Evolutionary conservation across 2,113 vertebrate species (phyloP).

Genomic region (Nothobranchius furzeri): DNA sequence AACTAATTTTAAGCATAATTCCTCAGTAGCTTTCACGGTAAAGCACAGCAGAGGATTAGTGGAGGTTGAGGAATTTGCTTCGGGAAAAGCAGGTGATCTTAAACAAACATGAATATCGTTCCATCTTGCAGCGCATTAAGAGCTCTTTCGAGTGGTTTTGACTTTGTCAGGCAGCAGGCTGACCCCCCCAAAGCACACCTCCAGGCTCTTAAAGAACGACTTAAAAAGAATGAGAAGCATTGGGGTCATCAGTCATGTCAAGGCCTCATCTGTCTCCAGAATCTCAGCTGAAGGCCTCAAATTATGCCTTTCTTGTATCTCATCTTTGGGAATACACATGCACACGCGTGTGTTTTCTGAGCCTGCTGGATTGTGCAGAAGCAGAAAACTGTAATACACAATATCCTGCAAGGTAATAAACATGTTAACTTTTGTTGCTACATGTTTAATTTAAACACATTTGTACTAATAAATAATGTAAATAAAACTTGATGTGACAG

Average conservation of each 20-base stretch:
- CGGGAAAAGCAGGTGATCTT: neutral
- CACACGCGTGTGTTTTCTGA: neutral
- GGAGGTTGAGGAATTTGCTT: neutral
- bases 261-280: neutral
- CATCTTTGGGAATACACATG: neutral
- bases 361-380: too few species aligned
- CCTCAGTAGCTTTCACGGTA: too few species aligned
- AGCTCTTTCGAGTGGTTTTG: neutral
- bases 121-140: neutral
- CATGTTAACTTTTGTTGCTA: too few species aligned
- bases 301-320: neutral
- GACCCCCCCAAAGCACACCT: neutral
- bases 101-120: neutral
- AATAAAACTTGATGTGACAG: too few species aligned
- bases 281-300: neutral
- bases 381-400: too few species aligned
- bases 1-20: too few species aligned
- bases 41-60: neutral
- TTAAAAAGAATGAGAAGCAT: neutral
- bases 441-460: too few species aligned
- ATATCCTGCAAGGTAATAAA: too few species aligned
- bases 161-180: neutral
- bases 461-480: too few species aligned
- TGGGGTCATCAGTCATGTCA: neutral
- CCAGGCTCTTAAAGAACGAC: neutral